Conservation (phyloP, 35 echinoderm and acorn worm genomes). For the Chiridota heheva region DNA sequence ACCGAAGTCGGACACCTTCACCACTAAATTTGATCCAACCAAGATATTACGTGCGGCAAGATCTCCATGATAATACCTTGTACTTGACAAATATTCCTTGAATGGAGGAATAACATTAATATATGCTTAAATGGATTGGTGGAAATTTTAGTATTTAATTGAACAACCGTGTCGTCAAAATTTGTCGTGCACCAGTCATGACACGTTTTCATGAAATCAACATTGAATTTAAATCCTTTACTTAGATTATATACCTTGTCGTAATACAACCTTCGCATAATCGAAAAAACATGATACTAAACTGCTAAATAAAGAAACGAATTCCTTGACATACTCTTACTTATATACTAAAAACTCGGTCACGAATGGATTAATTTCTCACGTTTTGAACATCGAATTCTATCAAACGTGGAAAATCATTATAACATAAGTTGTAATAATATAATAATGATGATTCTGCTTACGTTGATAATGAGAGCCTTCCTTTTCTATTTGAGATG, state of each 20-base stretch:
- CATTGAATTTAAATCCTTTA: background rate
- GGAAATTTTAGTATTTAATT: background rate
- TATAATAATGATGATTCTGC: background rate
- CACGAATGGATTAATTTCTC: too few species aligned
- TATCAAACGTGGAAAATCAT: too few species aligned
- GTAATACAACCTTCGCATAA: too few species aligned
- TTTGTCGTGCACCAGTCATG: background rate
- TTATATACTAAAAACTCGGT: too few species aligned
- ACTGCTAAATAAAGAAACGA: too few species aligned
- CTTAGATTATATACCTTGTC: background rate
- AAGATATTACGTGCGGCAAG: slow-evolving; percentile 84
- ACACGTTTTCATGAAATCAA: background rate
- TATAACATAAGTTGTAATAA: background rate
- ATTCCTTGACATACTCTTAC: too few species aligned
- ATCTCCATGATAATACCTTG: slow-evolving; percentile 85
- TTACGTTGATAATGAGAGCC: background rate
- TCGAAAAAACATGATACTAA: too few species aligned
- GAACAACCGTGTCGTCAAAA: background rate
- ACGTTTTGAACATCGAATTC: too few species aligned
- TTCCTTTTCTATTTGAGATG: background rate
- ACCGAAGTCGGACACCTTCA: slow-evolving; percentile 94
- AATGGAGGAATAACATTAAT: background rate
- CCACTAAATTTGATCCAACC: slow-evolving; percentile 57
- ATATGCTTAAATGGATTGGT: background rate
- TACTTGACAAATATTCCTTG: slow-evolving; percentile 82